Evolutionary conservation across 2,797 vertebrate genomes (phyloP).

Genomic region (Lagothrix lagotricha): DNA sequence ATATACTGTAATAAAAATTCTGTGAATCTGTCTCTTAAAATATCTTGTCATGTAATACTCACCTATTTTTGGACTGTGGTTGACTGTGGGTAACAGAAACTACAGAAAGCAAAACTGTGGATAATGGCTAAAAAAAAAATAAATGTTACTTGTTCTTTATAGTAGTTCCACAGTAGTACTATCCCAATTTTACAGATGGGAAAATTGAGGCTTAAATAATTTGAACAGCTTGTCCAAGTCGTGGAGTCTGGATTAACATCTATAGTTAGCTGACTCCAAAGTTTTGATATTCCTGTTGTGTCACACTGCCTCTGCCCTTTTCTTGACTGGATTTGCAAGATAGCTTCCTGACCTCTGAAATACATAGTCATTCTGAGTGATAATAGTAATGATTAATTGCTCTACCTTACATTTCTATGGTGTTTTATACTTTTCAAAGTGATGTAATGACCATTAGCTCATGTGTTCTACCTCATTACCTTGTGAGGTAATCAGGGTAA

Average conservation of each 20-base stretch:
- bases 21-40: not conserved
- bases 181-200: not conserved
- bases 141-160: not conserved
- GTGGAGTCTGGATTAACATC: not conserved
- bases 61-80: not conserved
- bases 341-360: conserved; percentile 18
- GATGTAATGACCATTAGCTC: not conserved
- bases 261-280: not conserved
- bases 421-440: conserved; percentile 29
- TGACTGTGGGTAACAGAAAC: not conserved
- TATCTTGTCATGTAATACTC: not conserved
- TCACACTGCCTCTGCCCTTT: not conserved
- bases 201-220: not conserved
- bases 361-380: not conserved
- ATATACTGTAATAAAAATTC: not conserved
- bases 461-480: not conserved
- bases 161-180: not conserved
- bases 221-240: conserved; percentile 1
- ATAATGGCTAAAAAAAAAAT: not conserved
- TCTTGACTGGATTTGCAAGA: conserved; percentile 17
- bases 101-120: not conserved
- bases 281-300: not conserved
- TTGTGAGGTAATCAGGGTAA: not conserved
- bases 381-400: not conserved
- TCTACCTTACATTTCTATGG: not conserved